A percentile compares a stretch with the other conserved stretches of the same genome.
Evolutionary conservation across 53 echinoderm and acorn worm species (phyloP).

Genomic region (Holothuria scabra): DNA sequence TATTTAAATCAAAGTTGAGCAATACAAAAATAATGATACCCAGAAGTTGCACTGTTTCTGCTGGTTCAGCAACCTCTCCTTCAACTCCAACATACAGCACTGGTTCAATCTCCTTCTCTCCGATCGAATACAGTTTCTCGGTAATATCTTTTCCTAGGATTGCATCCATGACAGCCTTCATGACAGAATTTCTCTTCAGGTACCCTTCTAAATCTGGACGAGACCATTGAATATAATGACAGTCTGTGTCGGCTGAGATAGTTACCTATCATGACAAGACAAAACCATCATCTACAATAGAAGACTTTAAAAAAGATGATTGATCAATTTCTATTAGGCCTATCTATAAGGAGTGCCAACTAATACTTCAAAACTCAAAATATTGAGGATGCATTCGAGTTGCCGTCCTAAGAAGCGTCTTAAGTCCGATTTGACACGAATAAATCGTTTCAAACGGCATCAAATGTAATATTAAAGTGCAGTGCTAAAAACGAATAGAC

Average conservation of each 20-base stretch:
- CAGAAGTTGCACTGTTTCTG: constrained; percentile 14
- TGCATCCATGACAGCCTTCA: constrained; percentile 84
- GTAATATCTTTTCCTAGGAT: constrained; percentile 91
- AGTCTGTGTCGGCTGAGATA: constrained; percentile 82
- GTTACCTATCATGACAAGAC: constrained; percentile 67
- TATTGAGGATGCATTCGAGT: too few relatives aligned
- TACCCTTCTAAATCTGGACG: constrained; percentile 71
- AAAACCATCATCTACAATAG: too few relatives aligned
- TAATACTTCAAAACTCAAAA: too few relatives aligned
- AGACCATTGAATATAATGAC: constrained; percentile 95
- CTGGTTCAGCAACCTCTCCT: not conserved
- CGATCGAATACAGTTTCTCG: constrained; percentile 88
- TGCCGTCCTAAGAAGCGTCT: too few relatives aligned
- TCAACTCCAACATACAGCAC: constrained; percentile 42
- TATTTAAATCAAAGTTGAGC: too few relatives aligned
- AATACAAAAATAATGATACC: not conserved
- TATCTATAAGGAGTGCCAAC: too few relatives aligned
- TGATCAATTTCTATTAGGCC: too few relatives aligned
- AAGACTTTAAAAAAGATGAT: too few relatives aligned
- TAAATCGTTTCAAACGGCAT: too few relatives aligned
- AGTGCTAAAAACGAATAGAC: too few relatives aligned
- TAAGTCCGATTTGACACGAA: too few relatives aligned
- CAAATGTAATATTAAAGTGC: too few relatives aligned
- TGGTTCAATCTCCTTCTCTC: constrained; percentile 56
- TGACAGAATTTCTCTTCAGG: constrained; percentile 78